phyloP scores from a whole-genome alignment of 1,140 invertebrate genomes.

The Sitodiplosis mosellana region DNA sequence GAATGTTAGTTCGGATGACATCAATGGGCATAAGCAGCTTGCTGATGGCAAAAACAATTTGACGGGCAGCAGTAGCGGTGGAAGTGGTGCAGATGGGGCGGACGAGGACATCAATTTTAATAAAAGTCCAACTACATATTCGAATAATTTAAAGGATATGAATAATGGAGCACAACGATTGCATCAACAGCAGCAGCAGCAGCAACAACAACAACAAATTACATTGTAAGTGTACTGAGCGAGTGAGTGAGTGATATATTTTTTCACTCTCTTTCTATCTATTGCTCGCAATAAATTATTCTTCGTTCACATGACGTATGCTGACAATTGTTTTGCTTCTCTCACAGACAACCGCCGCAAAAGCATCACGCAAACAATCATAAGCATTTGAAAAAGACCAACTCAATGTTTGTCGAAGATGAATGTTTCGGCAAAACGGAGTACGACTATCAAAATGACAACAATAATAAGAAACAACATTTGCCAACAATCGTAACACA shows the following conservation, averaged over 20 bases:
- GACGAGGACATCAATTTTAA: neutral
- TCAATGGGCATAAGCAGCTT: neutral
- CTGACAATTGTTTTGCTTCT: too few relatives aligned
- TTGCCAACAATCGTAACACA: neutral
- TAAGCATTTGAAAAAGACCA: conserved; percentile 3
- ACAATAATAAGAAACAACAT: neutral
- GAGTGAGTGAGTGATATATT: too few relatives aligned
- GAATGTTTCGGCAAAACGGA: neutral
- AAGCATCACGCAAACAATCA: neutral
- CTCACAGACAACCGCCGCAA: neutral
- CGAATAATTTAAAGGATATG: too few relatives aligned
- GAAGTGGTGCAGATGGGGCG: neutral
- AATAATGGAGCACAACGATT: too few relatives aligned
- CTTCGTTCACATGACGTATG: too few relatives aligned
- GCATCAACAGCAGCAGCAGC: neutral
- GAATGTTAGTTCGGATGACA: conserved; percentile 1
- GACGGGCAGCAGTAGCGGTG: neutral
- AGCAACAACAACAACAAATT: neutral
- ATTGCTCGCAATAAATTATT: too few relatives aligned
- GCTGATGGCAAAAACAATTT: neutral
- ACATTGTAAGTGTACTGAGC: too few relatives aligned
- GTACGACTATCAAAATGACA: neutral
- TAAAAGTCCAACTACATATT: too few relatives aligned
- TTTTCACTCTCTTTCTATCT: too few relatives aligned
- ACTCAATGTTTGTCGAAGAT: conserved; percentile 8